A percentile compares a stretch with the other conserved stretches of the same genome.
Conservation (phyloP, 2,797 vertebrate genomes). For the Spondyliosoma cantharus region DNA sequence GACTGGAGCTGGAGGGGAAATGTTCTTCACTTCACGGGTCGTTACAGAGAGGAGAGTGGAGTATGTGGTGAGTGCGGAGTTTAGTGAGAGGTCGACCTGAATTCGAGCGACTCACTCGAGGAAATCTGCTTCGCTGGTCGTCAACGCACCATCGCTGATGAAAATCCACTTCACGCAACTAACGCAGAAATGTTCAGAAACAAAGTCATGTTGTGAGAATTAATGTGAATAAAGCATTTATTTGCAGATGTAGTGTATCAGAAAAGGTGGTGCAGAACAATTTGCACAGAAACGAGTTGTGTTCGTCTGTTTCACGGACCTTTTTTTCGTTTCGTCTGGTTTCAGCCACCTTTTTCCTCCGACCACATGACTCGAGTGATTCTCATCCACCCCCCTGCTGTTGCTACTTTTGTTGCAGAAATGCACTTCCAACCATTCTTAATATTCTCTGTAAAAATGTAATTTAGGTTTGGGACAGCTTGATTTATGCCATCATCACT, state of each 20-base stretch:
- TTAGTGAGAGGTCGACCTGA: no score
- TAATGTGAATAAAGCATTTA: no score
- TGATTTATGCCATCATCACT: constrained; percentile 65
- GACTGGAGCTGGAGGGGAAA: no score
- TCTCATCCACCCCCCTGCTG: background rate
- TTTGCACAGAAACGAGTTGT: background rate
- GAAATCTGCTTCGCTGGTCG: no score
- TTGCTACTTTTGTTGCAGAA: constrained; percentile 27
- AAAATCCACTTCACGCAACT: no score
- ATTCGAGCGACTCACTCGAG: no score
- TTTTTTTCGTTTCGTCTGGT: constrained; percentile 3
- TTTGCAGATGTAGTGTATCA: background rate
- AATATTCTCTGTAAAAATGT: constrained; percentile 39
- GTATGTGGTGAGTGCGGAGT: no score
- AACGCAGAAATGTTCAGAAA: no score
- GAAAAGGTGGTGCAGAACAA: background rate
- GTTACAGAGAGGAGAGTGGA: no score
- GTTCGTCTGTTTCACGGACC: background rate
- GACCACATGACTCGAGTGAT: background rate
- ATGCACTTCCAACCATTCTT: constrained; percentile 30
- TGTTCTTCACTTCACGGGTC: no score
- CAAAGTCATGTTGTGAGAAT: no score
- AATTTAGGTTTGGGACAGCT: constrained; percentile 58
- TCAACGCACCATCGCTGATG: no score
- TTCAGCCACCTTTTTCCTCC: background rate